Conservation (phyloP, 2,797 vertebrate species). For the Gambelia wislizenii region DNA sequence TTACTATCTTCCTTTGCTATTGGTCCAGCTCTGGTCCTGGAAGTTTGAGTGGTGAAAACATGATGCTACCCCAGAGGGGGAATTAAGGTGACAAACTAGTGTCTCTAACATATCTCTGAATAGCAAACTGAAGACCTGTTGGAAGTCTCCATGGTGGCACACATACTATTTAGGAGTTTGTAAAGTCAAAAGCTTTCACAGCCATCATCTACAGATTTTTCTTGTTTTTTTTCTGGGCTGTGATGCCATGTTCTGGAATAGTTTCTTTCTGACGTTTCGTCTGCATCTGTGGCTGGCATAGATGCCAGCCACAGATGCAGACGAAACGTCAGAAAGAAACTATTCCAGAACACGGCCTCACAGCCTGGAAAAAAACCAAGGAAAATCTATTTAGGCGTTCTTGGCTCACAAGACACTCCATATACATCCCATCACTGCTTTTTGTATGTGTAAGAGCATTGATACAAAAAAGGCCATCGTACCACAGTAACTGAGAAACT, state of each 20-base stretch:
- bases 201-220: too few species aligned
- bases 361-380: too few species aligned
- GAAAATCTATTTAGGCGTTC: too few species aligned
- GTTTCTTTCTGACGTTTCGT: too few species aligned
- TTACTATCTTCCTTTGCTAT: conserved; percentile 73
- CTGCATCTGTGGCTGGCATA: too few species aligned
- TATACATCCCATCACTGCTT: conserved; percentile 10
- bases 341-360: too few species aligned
- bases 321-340: too few species aligned
- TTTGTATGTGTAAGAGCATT: conserved; percentile 38
- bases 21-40: conserved; percentile 76
- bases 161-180: conserved; percentile 62
- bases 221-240: too few species aligned
- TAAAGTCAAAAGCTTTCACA: too few species aligned
- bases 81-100: conserved; percentile 58
- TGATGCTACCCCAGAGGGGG: conserved; percentile 45
- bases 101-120: conserved; percentile 48
- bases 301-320: too few species aligned
- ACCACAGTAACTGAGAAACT: conserved; percentile 54
- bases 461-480: conserved; percentile 56
- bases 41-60: conserved; percentile 66
- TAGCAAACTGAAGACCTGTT: conserved; percentile 68
- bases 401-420: conserved; percentile 30
- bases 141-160: conserved; percentile 75
- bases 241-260: too few species aligned